Evolutionary conservation across 2,113 vertebrate genomes (phyloP).

Genomic region (Amphiprion ocellaris): DNA sequence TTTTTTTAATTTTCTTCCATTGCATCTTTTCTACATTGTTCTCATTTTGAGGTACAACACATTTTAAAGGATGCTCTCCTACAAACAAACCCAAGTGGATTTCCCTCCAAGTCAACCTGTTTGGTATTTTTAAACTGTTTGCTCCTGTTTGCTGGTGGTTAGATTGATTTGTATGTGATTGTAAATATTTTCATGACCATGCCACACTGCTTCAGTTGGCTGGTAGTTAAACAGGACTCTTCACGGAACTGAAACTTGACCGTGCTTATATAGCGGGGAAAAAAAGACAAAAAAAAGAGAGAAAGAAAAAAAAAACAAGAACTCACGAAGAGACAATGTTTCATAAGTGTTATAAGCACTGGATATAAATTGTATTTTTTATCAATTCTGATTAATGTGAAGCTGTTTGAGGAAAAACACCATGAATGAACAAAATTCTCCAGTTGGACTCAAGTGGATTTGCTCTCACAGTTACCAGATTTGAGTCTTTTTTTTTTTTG

Average conservation of each 20-base stretch:
- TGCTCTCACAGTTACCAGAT: slow-evolving; percentile 94
- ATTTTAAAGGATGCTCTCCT: slow-evolving; percentile 60
- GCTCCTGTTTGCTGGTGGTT: slow-evolving; percentile 84
- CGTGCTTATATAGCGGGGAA: slow-evolving; percentile 90
- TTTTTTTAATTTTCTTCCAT: slow-evolving; percentile 69
- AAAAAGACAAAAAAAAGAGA: slow-evolving; percentile 57
- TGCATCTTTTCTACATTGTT: slow-evolving; percentile 77
- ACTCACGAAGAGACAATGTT: slow-evolving; percentile 92
- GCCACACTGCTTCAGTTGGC: slow-evolving; percentile 93
- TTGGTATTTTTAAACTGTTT: slow-evolving; percentile 87
- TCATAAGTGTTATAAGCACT: slow-evolving; percentile 99
- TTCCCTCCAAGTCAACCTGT: slow-evolving; percentile 90
- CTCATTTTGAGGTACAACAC: slow-evolving; percentile 68
- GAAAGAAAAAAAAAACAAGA: slow-evolving; percentile 72
- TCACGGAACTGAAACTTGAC: slow-evolving; percentile 98
- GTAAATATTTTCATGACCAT: slow-evolving; percentile 92
- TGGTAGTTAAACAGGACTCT: slow-evolving; percentile 93
- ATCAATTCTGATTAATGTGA: slow-evolving; percentile 99
- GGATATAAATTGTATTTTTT: slow-evolving; percentile 99
- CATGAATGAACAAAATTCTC: slow-evolving; percentile 94
- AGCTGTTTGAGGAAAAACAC: slow-evolving; percentile 92
- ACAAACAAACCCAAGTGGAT: slow-evolving; percentile 63
- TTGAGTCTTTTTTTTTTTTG: slow-evolving; percentile 91
- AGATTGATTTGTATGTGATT: slow-evolving; percentile 84
- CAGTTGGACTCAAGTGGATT: slow-evolving; percentile 93